These are phyloP conservation scores for Pipistrellus kuhlii DNA, from an alignment of 2,797 vertebrate genomes.

Conservation along the genomic window DNA sequence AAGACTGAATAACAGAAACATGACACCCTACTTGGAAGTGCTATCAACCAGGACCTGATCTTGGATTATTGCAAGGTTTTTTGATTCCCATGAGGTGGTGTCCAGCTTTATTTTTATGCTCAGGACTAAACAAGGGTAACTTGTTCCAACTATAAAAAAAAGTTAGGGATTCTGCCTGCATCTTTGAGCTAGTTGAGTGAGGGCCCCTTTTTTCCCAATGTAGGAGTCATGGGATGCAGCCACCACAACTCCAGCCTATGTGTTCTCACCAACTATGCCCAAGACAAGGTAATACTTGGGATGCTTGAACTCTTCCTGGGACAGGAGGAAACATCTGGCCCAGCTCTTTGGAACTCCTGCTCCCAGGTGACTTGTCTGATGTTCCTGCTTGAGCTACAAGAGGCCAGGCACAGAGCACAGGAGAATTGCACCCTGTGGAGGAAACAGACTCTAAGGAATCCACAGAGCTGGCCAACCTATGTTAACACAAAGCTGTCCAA, in stretches of 20 bases:
- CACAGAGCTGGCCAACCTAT: conserved; percentile 31
- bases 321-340: background rate
- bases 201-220: background rate
- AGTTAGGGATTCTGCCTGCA: background rate
- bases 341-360: background rate
- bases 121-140: background rate
- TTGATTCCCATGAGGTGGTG: conserved; percentile 11
- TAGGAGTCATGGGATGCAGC: accelerated
- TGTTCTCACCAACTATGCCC: background rate
- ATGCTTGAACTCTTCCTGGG: background rate
- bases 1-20: background rate
- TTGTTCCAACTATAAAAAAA: background rate
- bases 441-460: conserved; percentile 60
- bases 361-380: background rate
- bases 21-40: accelerated
- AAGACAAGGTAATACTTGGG: background rate
- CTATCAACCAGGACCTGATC: background rate
- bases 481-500: conserved; percentile 21
- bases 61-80: background rate
- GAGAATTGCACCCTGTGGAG: background rate
- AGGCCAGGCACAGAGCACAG: background rate
- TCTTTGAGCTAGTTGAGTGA: background rate
- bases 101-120: background rate
- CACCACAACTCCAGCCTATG: background rate
- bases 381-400: background rate